Evolutionary conservation across 2,797 vertebrate genomes (phyloP), one percentile per base, ranked within the genome.

Genomic region (Peromyscus aztecus): DNA sequence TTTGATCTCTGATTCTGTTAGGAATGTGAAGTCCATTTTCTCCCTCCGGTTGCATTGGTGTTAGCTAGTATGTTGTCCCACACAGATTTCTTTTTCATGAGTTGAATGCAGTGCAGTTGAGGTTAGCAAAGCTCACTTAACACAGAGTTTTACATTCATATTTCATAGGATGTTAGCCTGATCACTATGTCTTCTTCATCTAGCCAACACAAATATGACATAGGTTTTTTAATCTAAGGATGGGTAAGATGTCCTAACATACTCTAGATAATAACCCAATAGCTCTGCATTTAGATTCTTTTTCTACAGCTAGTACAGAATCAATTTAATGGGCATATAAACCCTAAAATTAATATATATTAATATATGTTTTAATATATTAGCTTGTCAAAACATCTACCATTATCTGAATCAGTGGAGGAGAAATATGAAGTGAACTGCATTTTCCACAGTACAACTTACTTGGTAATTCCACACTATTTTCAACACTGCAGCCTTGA

Each of bases 1-100:
- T 95, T 98, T 98, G 95, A 98, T 94, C 83, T 82, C 63, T 93
- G 65, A 92, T 95, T 97, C 94, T 97, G 76, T 95, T 95, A 92
- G 88, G 77, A 95, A 77, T 81, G 91, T 37, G 90, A 67, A 96
- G 92, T 77, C 95, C 90, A 84, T 97, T 94, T 97, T 97, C 78
- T 92, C 46, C 46, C 77, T 81, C 69, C 59, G 27, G 34, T 97
- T 97, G 88, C 55, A 90, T 94, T 94, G 96, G 87, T 69, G 34
- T 94, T 69, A 90, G 91, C 94, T 67, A 91, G 88, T 89, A 59
- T 94, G 89, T 37, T 92, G 94, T 19, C 40, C 89, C 80, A 95
- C 46, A 59, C 55, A 97, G 94, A 93, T 9, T 76, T 96, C 16
- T 86, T 95, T 96, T 88, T 84, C 96, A 69, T 63, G 75, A 93